Conservation (phyloP, 2,797 vertebrate species). For the Scarus forsteni region DNA sequence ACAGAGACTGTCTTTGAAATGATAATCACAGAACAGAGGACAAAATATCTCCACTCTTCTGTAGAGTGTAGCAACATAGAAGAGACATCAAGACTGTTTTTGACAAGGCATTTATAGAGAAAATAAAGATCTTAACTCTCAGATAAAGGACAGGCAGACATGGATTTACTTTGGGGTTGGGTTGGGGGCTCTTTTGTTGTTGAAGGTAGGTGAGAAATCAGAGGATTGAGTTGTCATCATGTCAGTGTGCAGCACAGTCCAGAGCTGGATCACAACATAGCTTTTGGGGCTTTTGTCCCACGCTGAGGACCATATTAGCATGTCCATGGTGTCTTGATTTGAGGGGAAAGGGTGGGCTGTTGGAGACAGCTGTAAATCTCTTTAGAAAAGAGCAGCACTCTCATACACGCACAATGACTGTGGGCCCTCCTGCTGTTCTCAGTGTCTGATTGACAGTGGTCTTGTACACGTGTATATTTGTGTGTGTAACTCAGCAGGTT, state of each 20-base stretch:
- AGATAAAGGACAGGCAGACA: neutral
- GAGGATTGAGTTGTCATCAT: conserved; percentile 69
- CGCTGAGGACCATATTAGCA: conserved; percentile 78
- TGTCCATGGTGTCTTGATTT: conserved; percentile 78
- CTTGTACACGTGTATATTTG: conserved; percentile 22
- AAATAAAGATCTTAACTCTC: conserved; percentile 1
- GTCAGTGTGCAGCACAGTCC: conserved; percentile 43
- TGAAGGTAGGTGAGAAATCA: conserved; percentile 33
- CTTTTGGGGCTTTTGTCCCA: conserved; percentile 72
- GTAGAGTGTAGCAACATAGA: neutral
- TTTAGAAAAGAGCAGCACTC: conserved; percentile 67
- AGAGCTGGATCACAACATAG: conserved; percentile 56
- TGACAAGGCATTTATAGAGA: neutral
- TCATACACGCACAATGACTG: conserved; percentile 68
- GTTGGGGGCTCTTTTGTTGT: neutral
- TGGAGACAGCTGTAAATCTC: conserved; percentile 80
- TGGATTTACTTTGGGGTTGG: conserved; percentile 2
- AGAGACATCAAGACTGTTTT: conserved; percentile 1
- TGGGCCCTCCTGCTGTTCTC: conserved; percentile 73
- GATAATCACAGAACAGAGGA: conserved; percentile 17
- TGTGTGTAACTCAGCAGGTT: conserved; percentile 51
- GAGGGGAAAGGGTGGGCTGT: conserved; percentile 65
- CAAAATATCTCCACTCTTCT: conserved; percentile 9
- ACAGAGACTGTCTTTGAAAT: conserved; percentile 24
- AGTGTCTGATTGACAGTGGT: conserved; percentile 55